Percentiles rank a stretch among this genome's conserved stretches.
Conservation (phyloP, 2,113 vertebrate species). For the Podarcis muralis region DNA sequence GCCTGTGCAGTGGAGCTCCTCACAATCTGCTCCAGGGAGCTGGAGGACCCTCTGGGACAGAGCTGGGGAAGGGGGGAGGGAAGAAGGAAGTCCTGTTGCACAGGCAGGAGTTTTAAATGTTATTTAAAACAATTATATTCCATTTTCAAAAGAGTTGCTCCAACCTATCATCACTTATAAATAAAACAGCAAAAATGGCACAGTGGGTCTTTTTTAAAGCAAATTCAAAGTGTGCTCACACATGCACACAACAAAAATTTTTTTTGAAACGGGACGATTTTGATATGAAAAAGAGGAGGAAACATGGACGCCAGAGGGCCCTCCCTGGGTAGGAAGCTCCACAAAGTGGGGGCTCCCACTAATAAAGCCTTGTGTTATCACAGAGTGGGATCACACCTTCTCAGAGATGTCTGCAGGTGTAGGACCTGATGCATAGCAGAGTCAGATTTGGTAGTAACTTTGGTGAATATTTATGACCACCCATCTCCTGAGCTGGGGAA, state of each 20-base stretch:
- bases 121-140: not conserved
- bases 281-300: not conserved
- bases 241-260: not conserved
- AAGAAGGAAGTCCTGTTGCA: no score
- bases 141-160: not conserved
- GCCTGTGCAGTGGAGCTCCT: no score
- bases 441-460: not conserved
- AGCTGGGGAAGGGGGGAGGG: no score
- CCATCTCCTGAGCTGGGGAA: no score
- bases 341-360: not conserved
- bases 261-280: not conserved
- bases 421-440: no score
- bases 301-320: not conserved
- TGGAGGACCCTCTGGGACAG: no score
- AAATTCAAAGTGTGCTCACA: not conserved
- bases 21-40: no score
- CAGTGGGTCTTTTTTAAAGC: not conserved
- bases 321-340: not conserved
- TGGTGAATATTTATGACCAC: not conserved
- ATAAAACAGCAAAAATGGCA: not conserved
- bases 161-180: not conserved
- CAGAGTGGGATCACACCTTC: no score
- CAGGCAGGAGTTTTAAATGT: no score
- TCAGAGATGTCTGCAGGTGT: no score
- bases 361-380: not conserved